Conservation (phyloP, 2,113 vertebrate species). For the Mustelus asterias region DNA sequence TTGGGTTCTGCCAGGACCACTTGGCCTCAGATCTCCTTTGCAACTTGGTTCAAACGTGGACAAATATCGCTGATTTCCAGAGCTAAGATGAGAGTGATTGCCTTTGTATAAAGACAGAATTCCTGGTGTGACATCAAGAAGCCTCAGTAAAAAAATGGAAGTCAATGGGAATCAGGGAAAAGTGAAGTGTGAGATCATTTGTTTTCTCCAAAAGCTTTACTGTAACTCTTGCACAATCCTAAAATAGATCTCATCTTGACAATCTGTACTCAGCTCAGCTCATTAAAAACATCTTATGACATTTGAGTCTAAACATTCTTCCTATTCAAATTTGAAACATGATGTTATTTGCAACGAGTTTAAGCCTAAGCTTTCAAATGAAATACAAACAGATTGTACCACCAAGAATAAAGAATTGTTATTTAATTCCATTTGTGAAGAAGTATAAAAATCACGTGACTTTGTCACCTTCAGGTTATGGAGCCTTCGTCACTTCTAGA, state of each 20-base stretch:
- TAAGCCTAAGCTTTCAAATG: not conserved
- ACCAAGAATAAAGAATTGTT: not conserved
- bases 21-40: too few relatives aligned
- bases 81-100: too few relatives aligned
- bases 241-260: constrained; percentile 27
- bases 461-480: not conserved
- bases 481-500: not conserved
- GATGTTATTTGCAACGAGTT: not conserved
- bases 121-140: too few relatives aligned
- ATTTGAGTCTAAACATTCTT: not conserved
- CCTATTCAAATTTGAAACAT: constrained; percentile 32
- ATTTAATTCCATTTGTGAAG: constrained; percentile 17
- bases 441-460: not conserved
- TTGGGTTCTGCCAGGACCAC: too few relatives aligned
- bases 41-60: too few relatives aligned
- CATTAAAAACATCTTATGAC: constrained; percentile 28
- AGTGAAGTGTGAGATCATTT: not conserved
- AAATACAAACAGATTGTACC: not conserved
- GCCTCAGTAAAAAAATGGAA: too few relatives aligned
- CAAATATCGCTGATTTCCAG: too few relatives aligned
- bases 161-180: too few relatives aligned
- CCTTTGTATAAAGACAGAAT: too few relatives aligned
- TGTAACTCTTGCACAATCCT: not conserved
- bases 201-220: not conserved
- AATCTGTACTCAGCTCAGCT: not conserved